Evolutionary conservation across 2,797 vertebrate species (phyloP).

Genomic region (Hippoglossus hippoglossus): DNA sequence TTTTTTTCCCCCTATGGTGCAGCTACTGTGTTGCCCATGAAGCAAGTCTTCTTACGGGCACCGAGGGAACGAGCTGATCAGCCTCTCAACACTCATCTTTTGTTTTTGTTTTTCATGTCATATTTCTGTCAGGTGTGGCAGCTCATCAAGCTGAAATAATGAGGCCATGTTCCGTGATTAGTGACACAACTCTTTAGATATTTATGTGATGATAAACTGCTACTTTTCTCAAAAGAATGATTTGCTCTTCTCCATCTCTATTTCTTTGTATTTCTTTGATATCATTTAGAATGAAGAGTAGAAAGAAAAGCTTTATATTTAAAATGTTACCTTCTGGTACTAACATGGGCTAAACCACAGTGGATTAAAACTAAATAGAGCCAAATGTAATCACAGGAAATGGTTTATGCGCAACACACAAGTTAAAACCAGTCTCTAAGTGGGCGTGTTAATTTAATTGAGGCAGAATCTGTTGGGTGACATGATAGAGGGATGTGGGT

Average conservation of each 20-base stretch:
- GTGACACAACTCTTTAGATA: conserved; percentile 68
- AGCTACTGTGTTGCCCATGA: conserved; percentile 62
- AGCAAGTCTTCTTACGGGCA: conserved; percentile 63
- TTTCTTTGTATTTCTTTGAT: conserved; percentile 24
- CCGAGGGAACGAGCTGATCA: conserved; percentile 71
- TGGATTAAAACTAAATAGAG: conserved; percentile 5
- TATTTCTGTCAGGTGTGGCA: conserved; percentile 83
- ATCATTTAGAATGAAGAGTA: conserved; percentile 13
- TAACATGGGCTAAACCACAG: not conserved
- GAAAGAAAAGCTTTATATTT: not conserved
- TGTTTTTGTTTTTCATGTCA: conserved; percentile 78
- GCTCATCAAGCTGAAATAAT: conserved; percentile 84
- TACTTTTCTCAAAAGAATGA: conserved; percentile 40
- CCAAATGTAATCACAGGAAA: conserved; percentile 5
- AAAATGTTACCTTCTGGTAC: not conserved
- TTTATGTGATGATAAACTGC: conserved; percentile 64
- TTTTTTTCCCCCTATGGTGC: conserved; percentile 54
- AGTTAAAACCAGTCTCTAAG: conserved; percentile 46
- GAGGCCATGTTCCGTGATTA: conserved; percentile 78
- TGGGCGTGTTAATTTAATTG: conserved; percentile 67
- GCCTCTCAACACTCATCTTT: conserved; percentile 67
- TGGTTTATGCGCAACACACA: conserved; percentile 10
- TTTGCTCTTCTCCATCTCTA: conserved; percentile 19
- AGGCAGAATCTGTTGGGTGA: conserved; percentile 57
- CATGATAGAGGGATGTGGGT: conserved; percentile 64